These are phyloP conservation scores for Pinna nobilis DNA, from an alignment of 1,140 invertebrate genomes.

Conservation along the genomic window DNA sequence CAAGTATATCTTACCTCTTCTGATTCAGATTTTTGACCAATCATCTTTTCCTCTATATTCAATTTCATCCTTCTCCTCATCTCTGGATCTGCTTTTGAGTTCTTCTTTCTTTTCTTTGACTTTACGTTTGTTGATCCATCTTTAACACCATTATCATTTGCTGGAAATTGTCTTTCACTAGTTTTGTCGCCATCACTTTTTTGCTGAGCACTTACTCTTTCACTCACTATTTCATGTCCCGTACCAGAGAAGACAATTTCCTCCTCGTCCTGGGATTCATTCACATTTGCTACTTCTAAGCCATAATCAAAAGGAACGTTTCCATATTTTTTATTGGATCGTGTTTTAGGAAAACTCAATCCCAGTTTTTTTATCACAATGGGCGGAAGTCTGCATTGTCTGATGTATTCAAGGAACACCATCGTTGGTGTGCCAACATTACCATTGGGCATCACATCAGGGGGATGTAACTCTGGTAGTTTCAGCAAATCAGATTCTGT, in stretches of 20 bases:
- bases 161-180: not conserved
- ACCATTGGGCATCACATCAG: conserved; percentile 76
- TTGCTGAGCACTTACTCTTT: not conserved
- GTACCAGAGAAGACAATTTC: conserved; percentile 26
- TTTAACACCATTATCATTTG: not conserved
- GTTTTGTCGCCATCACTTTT: not conserved
- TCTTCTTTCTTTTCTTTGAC: conserved; percentile 20
- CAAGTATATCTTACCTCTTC: conserved; percentile 53
- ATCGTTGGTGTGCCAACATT: conserved; percentile 80
- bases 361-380: conserved; percentile 78
- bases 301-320: conserved; percentile 77
- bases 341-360: conserved; percentile 68
- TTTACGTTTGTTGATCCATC: not conserved
- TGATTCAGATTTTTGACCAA: conserved; percentile 50
- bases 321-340: conserved; percentile 75
- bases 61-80: conserved; percentile 51
- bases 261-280: conserved; percentile 6
- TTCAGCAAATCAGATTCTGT: conserved; percentile 66
- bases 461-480: conserved; percentile 76
- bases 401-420: conserved; percentile 77
- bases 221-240: conserved; percentile 41
- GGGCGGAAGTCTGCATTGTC: conserved; percentile 77
- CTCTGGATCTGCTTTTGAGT: conserved; percentile 51
- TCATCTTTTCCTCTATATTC: conserved; percentile 69
- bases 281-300: conserved; percentile 22